phyloP scores from a whole-genome alignment of 1,140 invertebrate species.

The Probaryconus sp. region DNA sequence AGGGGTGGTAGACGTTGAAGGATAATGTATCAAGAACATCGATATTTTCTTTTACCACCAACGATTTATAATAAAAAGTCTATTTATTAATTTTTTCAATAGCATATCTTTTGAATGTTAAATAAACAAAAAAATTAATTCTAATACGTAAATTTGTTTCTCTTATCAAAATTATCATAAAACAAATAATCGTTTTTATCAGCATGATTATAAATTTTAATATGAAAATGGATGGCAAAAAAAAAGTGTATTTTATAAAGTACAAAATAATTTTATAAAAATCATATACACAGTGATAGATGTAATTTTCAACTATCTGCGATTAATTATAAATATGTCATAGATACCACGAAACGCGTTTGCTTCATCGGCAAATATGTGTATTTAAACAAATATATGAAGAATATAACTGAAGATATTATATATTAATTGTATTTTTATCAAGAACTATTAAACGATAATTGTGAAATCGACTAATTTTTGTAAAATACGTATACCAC shows the following conservation, averaged over 20 bases:
- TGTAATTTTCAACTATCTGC: slow-evolving; percentile 17
- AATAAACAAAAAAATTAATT: too few relatives aligned
- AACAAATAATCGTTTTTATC: too few relatives aligned
- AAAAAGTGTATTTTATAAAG: slow-evolving; percentile 38
- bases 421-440: slow-evolving; percentile 44
- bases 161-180: too few relatives aligned
- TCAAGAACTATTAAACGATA: slow-evolving; percentile 35
- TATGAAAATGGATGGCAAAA: too few relatives aligned
- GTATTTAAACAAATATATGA: slow-evolving; percentile 27
- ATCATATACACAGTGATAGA: slow-evolving; percentile 8
- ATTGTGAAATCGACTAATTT: slow-evolving; percentile 45
- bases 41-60: too few relatives aligned
- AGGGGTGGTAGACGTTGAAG: too few relatives aligned
- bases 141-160: too few relatives aligned
- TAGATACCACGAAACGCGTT: slow-evolving; percentile 16
- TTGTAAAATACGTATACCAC: slow-evolving; percentile 46
- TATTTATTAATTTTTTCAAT: too few relatives aligned
- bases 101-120: too few relatives aligned
- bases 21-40: too few relatives aligned
- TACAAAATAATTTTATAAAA: slow-evolving; percentile 46
- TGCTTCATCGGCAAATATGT: slow-evolving; percentile 18
- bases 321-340: slow-evolving; percentile 39
- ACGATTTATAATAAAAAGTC: too few relatives aligned
- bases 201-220: too few relatives aligned
- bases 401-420: slow-evolving; percentile 35